These are phyloP conservation scores for Myoxocephalus aenaeus DNA, from an alignment of 2,797 vertebrate species.

Conservation along the genomic window DNA sequence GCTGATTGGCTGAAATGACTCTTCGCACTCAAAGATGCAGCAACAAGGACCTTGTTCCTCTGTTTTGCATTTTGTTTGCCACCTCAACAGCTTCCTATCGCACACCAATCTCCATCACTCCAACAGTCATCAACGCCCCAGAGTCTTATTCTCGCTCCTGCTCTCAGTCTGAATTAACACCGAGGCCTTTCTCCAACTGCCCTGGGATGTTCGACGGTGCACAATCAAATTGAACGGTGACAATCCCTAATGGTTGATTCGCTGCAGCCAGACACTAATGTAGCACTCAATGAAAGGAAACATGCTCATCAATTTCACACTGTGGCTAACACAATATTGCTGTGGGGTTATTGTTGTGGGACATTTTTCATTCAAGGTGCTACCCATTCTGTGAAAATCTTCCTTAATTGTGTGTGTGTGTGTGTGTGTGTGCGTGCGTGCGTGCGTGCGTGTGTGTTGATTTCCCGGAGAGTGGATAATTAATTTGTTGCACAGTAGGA, in stretches of 20 bases:
- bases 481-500: conserved; percentile 82
- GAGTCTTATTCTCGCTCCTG: conserved; percentile 68
- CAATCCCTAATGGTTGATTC: conserved; percentile 83
- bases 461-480: conserved; percentile 79
- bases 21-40: conserved; percentile 24
- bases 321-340: conserved; percentile 83
- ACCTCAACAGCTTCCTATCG: conserved; percentile 65
- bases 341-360: conserved; percentile 78
- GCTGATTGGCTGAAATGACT: conserved; percentile 50
- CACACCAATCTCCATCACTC: conserved; percentile 77
- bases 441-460: conserved; percentile 44
- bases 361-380: conserved; percentile 84
- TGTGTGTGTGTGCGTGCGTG: too few relatives aligned
- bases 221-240: conserved; percentile 83
- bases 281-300: conserved; percentile 82
- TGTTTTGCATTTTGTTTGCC: conserved; percentile 71
- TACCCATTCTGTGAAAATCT: conserved; percentile 67
- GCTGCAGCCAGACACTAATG: conserved; percentile 77
- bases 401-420: conserved; percentile 43
- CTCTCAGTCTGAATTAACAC: conserved; percentile 79
- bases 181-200: conserved; percentile 75
- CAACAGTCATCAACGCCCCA: conserved; percentile 63
- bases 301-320: conserved; percentile 84
- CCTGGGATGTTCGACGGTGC: conserved; percentile 73
- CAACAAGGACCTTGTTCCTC: conserved; percentile 36